A percentile compares a stretch with the other conserved stretches of the same genome.
Conservation (phyloP, 2,113 vertebrate species). For the Erythrocercus mccallii region DNA sequence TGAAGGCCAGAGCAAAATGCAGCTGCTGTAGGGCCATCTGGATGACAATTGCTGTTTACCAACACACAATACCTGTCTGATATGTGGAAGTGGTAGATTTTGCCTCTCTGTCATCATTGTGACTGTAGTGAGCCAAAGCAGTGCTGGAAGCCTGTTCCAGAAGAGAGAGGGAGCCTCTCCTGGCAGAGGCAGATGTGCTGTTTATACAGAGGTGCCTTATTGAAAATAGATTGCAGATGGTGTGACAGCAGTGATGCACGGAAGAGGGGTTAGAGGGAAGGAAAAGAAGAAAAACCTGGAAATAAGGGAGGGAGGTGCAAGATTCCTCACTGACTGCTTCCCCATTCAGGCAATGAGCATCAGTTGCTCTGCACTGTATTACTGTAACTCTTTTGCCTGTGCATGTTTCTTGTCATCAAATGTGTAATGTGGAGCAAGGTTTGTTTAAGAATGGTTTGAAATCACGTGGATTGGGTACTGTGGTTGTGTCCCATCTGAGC, state of each 20-base stretch:
- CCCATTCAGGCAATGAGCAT: fast-evolving
- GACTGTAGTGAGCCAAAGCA: not conserved
- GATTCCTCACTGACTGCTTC: not conserved
- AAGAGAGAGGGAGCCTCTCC: not conserved
- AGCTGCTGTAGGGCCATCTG: not conserved
- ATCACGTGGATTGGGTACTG: not conserved
- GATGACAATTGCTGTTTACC: not conserved
- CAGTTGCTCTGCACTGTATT: not conserved
- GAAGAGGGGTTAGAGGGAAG: not conserved
- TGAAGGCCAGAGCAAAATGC: not conserved
- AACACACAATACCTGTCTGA: not conserved
- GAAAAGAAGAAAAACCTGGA: not conserved
- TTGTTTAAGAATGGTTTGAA: not conserved
- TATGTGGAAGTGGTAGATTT: not conserved
- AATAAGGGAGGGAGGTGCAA: not conserved
- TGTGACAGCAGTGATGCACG: not conserved
- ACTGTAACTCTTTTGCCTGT: not conserved
- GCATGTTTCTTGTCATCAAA: not conserved
- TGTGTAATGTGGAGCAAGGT: not conserved
- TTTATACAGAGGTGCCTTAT: not conserved
- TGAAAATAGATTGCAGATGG: not conserved
- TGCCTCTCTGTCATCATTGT: fast-evolving
- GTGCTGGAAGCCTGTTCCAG: not conserved
- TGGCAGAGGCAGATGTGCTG: not conserved
- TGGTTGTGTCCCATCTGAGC: not conserved